These are phyloP conservation scores for Ectemnius lituratus DNA, from an alignment of 2,888 invertebrate genomes.

Conservation along the genomic window DNA sequence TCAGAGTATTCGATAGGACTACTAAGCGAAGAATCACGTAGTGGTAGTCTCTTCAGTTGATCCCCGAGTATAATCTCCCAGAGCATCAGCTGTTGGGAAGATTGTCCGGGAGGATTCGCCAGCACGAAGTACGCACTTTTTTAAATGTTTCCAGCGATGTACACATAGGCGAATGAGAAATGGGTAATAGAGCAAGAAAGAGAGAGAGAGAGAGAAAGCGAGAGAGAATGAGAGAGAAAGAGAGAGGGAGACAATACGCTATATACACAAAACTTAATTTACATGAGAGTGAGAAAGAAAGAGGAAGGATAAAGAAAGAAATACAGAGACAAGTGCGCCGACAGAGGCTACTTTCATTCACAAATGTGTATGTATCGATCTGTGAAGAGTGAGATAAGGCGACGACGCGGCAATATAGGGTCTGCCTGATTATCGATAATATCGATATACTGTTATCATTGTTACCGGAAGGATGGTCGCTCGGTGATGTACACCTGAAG, in stretches of 20 bases:
- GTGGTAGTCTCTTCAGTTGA: slow-evolving; percentile 38
- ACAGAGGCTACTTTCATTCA: slow-evolving; percentile 35
- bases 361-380: slow-evolving; percentile 35
- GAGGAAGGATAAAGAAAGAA: slow-evolving; percentile 9
- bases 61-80: slow-evolving; percentile 27
- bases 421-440: slow-evolving; percentile 6
- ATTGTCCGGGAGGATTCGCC: background rate
- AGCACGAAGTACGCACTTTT: slow-evolving; percentile 17
- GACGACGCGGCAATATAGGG: too few relatives aligned
- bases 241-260: slow-evolving; percentile 46
- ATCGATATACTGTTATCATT: slow-evolving; percentile 18
- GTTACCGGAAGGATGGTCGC: slow-evolving; percentile 41
- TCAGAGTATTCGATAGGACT: slow-evolving; percentile 19
- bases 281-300: slow-evolving; percentile 16
- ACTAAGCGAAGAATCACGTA: slow-evolving; percentile 28
- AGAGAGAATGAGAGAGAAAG: slow-evolving; percentile 4
- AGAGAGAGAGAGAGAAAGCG: slow-evolving; percentile 16
- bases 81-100: too few relatives aligned
- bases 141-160: slow-evolving; percentile 15
- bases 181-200: background rate
- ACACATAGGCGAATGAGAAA: slow-evolving; percentile 12
- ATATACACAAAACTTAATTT: slow-evolving; percentile 48
- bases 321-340: slow-evolving; percentile 12
- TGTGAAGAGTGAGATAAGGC: too few relatives aligned
- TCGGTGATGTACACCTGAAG: slow-evolving; percentile 13